Percentiles rank a stretch among this genome's conserved stretches.
These are phyloP conservation scores for Tachystola acroxantha DNA, from an alignment of 2,888 invertebrate genomes.

Conservation along the genomic window DNA sequence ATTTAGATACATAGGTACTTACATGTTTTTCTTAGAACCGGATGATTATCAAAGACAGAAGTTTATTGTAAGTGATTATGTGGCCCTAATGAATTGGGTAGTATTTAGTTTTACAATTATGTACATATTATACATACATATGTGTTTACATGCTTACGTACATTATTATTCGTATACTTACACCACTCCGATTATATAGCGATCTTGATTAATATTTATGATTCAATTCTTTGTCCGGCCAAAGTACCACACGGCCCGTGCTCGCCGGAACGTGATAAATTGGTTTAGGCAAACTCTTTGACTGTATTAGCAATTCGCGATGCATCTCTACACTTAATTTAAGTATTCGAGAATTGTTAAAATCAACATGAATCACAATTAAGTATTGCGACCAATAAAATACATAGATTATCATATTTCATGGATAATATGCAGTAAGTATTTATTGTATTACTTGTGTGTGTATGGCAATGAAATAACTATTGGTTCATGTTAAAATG, in stretches of 20 bases:
- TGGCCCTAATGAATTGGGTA: too few relatives aligned
- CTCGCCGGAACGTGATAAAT: constrained; percentile 47
- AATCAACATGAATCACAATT: constrained; percentile 53
- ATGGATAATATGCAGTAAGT: constrained; percentile 2
- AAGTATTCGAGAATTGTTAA: constrained; percentile 40
- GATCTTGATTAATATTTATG: constrained; percentile 67
- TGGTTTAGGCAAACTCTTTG: constrained; percentile 47
- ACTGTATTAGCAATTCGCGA: constrained; percentile 47
- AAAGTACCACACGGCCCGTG: constrained; percentile 46
- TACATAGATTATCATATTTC: constrained; percentile 16
- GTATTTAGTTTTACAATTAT: too few relatives aligned
- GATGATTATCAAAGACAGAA: too few relatives aligned
- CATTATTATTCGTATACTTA: too few relatives aligned
- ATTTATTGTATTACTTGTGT: too few relatives aligned
- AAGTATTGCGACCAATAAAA: constrained; percentile 31
- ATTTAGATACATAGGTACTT: too few relatives aligned
- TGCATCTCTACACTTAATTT: constrained; percentile 43
- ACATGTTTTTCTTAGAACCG: too few relatives aligned
- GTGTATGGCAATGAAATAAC: too few relatives aligned
- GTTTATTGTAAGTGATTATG: too few relatives aligned
- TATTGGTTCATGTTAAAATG: too few relatives aligned
- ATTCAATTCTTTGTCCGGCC: constrained; percentile 54
- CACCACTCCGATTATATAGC: constrained; percentile 44
- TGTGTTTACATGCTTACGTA: too few relatives aligned
- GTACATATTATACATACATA: too few relatives aligned